Conservation (phyloP, 2,888 invertebrate genomes). For the Tetragnatha montana region DNA sequence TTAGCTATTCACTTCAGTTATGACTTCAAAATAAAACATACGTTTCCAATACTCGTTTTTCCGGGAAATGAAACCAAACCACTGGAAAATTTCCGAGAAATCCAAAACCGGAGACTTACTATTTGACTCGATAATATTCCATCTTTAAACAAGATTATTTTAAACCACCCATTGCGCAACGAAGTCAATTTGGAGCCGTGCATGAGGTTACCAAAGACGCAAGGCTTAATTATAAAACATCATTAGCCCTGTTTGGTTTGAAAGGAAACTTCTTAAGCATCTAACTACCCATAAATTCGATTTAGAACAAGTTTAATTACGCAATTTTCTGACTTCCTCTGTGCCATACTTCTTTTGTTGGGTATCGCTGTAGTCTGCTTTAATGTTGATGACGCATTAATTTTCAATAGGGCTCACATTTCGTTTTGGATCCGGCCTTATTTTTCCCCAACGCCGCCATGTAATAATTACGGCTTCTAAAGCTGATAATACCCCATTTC, state of each 20-base stretch:
- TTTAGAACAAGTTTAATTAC: slow-evolving; percentile 43
- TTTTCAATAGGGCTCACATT: slow-evolving; percentile 49
- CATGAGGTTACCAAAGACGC: neutral
- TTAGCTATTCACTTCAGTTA: too few relatives aligned
- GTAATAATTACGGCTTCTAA: slow-evolving; percentile 48
- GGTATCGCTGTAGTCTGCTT: slow-evolving; percentile 41
- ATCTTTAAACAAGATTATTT: neutral
- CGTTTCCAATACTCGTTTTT: too few relatives aligned
- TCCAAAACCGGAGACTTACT: neutral
- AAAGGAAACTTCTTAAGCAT: slow-evolving; percentile 27
- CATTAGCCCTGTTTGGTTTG: slow-evolving; percentile 26
- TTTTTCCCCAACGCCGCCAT: slow-evolving; percentile 8
- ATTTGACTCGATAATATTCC: neutral
- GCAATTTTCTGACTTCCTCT: slow-evolving; percentile 32
- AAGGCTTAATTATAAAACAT: slow-evolving; percentile 33
- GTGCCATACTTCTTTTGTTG: slow-evolving; percentile 37
- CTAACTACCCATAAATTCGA: slow-evolving; percentile 45
- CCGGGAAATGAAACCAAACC: too few relatives aligned
- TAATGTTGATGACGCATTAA: slow-evolving; percentile 45
- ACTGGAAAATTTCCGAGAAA: too few relatives aligned
- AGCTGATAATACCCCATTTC: slow-evolving; percentile 59
- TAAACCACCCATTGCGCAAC: neutral
- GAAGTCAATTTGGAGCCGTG: neutral
- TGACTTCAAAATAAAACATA: too few relatives aligned
- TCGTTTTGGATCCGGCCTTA: slow-evolving; percentile 4